These are phyloP conservation scores for Zaprionus lachaisei DNA, from an alignment of 1,140 invertebrate species.

Conservation along the genomic window DNA sequence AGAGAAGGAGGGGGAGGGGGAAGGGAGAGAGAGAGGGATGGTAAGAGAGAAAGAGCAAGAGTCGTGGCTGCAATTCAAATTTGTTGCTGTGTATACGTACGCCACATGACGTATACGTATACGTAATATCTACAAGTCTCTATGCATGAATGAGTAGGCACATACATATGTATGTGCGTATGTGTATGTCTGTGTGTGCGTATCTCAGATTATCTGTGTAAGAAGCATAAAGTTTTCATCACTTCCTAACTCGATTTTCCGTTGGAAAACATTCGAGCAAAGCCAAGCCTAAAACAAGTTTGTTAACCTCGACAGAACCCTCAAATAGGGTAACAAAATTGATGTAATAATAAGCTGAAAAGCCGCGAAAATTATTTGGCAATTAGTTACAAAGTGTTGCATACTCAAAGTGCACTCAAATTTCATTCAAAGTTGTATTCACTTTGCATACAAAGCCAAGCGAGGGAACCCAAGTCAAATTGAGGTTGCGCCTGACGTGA, in stretches of 20 bases:
- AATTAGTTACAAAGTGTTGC: background rate
- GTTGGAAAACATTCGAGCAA: background rate
- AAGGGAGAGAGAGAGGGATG: background rate
- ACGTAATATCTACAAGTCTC: background rate
- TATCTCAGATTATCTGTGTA: slow-evolving; percentile 1
- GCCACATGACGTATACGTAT: too few species aligned
- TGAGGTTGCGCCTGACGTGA: slow-evolving; percentile 11
- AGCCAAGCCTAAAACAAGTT: background rate
- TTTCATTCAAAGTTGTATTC: background rate
- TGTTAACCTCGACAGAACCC: background rate
- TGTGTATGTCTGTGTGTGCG: background rate
- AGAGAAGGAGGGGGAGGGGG: too few species aligned
- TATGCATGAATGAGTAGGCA: background rate
- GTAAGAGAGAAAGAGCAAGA: too few species aligned
- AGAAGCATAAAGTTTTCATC: background rate
- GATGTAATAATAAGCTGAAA: slow-evolving; percentile 1
- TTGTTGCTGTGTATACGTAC: too few species aligned
- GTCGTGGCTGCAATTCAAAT: too few species aligned
- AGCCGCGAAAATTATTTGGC: background rate
- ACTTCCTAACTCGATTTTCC: background rate
- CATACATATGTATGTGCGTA: background rate
- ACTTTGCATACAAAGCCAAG: background rate
- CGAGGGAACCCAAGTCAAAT: slow-evolving; percentile 11
- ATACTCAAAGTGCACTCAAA: background rate
- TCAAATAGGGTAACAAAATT: background rate